Evolutionary conservation across 2,888 invertebrate species (phyloP).

Genomic region (Falcaria lacertinaria): DNA sequence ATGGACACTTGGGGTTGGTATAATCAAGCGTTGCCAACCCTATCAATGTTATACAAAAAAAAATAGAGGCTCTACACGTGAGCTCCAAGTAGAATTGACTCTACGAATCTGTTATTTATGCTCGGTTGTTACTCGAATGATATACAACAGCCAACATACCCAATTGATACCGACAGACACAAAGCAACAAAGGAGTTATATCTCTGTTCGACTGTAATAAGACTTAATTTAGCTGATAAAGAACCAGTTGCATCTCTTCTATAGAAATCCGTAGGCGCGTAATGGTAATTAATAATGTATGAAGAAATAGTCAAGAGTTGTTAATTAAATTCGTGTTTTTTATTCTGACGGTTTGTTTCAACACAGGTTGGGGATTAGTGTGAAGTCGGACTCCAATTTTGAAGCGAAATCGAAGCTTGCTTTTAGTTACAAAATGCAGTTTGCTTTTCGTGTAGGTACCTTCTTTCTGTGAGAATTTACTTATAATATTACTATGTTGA

Average conservation of each 20-base stretch:
- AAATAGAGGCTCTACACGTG: too few relatives aligned
- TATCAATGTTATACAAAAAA: too few relatives aligned
- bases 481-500: too few relatives aligned
- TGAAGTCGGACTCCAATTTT: not conserved
- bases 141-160: conserved; percentile 40
- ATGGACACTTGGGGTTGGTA: too few relatives aligned
- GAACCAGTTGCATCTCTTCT: conserved; percentile 10
- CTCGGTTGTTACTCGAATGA: conserved; percentile 54
- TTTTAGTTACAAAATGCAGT: too few relatives aligned
- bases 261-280: conserved; percentile 41
- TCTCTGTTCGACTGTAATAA: not conserved
- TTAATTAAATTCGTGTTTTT: conserved; percentile 37
- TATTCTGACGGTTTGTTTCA: conserved; percentile 10
- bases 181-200: not conserved
- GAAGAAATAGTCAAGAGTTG: conserved; percentile 42
- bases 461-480: too few relatives aligned
- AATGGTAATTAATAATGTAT: conserved; percentile 46
- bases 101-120: conserved; percentile 56
- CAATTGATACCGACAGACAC: not conserved
- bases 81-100: conserved; percentile 39
- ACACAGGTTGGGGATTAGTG: not conserved
- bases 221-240: not conserved
- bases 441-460: too few relatives aligned
- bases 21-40: too few relatives aligned
- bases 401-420: not conserved